phyloP scores from a whole-genome alignment of 1,140 invertebrate species.

The Ceratitis capitata region DNA sequence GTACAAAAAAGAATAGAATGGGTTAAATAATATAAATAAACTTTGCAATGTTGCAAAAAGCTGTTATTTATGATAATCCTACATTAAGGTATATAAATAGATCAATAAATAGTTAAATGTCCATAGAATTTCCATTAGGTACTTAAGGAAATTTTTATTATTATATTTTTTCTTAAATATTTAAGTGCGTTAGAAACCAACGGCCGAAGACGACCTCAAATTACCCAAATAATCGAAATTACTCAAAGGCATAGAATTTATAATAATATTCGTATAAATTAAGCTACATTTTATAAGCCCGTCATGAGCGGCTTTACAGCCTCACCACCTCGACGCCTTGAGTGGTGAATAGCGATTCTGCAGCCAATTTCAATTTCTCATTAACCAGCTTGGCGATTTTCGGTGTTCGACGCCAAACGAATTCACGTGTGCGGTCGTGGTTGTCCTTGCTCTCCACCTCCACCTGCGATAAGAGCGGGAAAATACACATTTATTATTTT shows the following conservation, averaged over 20 bases:
- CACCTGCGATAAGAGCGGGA: slow-evolving; percentile 70
- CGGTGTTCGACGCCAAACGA: slow-evolving; percentile 82
- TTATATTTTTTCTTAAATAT: no score
- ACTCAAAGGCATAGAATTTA: not conserved
- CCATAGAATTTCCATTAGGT: no score
- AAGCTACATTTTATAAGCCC: no score
- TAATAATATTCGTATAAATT: not conserved
- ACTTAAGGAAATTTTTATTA: no score
- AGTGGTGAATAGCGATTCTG: slow-evolving; percentile 77
- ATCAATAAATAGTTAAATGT: no score
- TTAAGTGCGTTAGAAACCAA: no score
- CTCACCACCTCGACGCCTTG: slow-evolving; percentile 60
- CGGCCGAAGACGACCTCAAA: no score
- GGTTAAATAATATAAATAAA: no score
- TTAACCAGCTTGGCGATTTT: slow-evolving; percentile 84
- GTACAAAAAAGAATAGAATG: no score
- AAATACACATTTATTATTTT: slow-evolving; percentile 40
- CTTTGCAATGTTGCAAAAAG: no score
- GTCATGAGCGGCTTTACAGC: slow-evolving; percentile 49
- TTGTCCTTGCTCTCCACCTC: slow-evolving; percentile 82
- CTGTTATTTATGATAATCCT: no score
- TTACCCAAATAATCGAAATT: not conserved
- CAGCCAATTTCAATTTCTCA: slow-evolving; percentile 78
- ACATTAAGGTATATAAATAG: no score
- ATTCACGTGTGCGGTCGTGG: slow-evolving; percentile 82